phyloP scores from a whole-genome alignment of 2,797 vertebrate species.

The Brachyrhaphis roseni region DNA sequence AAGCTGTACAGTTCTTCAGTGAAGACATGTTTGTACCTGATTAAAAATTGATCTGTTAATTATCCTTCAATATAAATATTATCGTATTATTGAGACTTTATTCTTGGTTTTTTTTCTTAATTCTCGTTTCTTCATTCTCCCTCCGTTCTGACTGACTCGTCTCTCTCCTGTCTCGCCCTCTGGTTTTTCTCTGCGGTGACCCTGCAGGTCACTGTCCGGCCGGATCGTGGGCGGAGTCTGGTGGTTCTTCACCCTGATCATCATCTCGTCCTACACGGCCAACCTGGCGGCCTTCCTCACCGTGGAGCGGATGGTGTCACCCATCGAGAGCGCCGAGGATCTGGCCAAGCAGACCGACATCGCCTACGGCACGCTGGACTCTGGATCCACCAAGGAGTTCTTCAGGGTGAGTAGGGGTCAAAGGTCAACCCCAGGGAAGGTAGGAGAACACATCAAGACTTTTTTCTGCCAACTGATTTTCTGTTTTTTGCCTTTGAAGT shows the following conservation, averaged over 20 bases:
- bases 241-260: constrained; percentile 99
- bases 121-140: no score
- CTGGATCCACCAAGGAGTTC: constrained; percentile 98
- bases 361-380: constrained; percentile 96
- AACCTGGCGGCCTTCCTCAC: constrained; percentile 98
- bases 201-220: constrained; percentile 91
- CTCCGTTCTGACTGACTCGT: constrained; percentile 31
- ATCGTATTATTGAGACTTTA: no score
- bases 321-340: constrained; percentile 89
- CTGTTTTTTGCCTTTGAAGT: neutral
- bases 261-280: constrained; percentile 98
- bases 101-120: no score
- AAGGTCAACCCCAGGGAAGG: constrained; percentile 20
- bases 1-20: no score
- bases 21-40: no score
- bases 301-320: constrained; percentile 97
- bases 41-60: no score
- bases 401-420: constrained; percentile 90
- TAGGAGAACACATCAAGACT: neutral
- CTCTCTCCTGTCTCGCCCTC: constrained; percentile 26
- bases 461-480: neutral
- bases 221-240: constrained; percentile 97
- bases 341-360: constrained; percentile 98
- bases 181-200: no score
- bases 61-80: no score